These are phyloP conservation scores for Synchiropus splendidus DNA, from an alignment of 2,113 vertebrate species.

Conservation along the genomic window DNA sequence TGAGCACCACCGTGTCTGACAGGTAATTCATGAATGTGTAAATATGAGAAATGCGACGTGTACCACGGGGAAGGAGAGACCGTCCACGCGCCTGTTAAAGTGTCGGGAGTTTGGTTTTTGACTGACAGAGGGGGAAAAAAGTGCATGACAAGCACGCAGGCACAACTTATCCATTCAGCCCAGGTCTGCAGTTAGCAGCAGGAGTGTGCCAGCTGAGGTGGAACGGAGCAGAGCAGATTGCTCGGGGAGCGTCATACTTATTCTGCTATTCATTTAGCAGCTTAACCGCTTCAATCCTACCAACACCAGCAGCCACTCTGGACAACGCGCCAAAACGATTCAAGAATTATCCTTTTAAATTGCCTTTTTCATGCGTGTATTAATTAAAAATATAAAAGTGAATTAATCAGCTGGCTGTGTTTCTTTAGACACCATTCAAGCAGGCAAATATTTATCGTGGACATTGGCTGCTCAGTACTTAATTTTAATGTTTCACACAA, in stretches of 20 bases:
- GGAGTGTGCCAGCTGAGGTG: constrained; percentile 38
- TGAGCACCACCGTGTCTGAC: not conserved
- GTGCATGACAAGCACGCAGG: not conserved
- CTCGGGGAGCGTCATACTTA: constrained; percentile 31
- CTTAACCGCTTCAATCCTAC: constrained; percentile 50
- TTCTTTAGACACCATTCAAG: too few relatives aligned
- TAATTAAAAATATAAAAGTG: constrained; percentile 49
- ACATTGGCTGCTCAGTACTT: not conserved
- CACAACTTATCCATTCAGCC: constrained; percentile 30
- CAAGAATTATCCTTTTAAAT: constrained; percentile 49
- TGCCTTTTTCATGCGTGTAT: constrained; percentile 34
- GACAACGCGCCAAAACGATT: constrained; percentile 41
- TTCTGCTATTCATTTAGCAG: constrained; percentile 46
- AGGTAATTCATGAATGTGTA: constrained; percentile 11
- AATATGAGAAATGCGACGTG: constrained; percentile 3
- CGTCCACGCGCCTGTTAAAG: constrained; percentile 11
- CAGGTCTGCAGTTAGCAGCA: constrained; percentile 33
- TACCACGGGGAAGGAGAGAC: not conserved
- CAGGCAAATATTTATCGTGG: not conserved
- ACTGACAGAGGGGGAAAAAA: constrained; percentile 10
- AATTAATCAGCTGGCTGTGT: constrained; percentile 36
- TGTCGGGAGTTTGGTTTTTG: not conserved
- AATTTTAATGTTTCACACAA: too few relatives aligned
- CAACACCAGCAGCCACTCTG: constrained; percentile 23
- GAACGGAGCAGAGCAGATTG: constrained; percentile 49